phyloP scores from a whole-genome alignment of 2,113 vertebrate species.

The Elgaria multicarinata region DNA sequence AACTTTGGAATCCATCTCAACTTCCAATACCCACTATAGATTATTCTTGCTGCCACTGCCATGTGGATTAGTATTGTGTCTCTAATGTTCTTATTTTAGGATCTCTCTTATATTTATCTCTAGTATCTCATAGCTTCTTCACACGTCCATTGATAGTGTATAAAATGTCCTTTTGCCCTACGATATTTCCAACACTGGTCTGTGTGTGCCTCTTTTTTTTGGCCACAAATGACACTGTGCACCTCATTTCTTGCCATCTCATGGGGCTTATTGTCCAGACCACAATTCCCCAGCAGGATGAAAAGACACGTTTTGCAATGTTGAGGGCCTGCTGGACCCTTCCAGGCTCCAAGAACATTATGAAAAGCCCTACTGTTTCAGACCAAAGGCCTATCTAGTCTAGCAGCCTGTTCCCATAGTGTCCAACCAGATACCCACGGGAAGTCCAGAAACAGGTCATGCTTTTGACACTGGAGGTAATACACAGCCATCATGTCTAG shows the following conservation, averaged over 20 bases:
- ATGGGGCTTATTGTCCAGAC: neutral
- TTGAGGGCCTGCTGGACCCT: neutral
- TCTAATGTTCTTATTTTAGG: neutral
- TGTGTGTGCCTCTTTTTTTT: neutral
- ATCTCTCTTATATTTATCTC: no score
- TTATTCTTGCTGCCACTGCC: neutral
- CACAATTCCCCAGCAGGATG: neutral
- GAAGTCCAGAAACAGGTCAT: no score
- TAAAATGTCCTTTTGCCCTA: neutral
- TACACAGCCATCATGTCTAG: no score
- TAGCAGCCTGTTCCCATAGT: no score
- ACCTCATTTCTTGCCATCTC: neutral
- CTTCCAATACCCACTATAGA: neutral
- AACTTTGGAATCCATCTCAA: neutral
- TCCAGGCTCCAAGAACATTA: neutral
- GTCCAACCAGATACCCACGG: no score
- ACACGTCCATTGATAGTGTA: no score
- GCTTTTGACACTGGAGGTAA: no score
- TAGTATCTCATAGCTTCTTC: no score
- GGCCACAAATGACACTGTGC: neutral
- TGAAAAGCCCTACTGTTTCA: neutral
- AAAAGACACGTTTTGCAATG: neutral
- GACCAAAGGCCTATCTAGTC: no score
- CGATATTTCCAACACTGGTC: neutral
- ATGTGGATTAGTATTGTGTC: neutral